A percentile compares a stretch with the other conserved stretches of the same genome.
Conservation (phyloP, 53 echinoderm and acorn worm species). For the Echinarachnius parma region DNA sequence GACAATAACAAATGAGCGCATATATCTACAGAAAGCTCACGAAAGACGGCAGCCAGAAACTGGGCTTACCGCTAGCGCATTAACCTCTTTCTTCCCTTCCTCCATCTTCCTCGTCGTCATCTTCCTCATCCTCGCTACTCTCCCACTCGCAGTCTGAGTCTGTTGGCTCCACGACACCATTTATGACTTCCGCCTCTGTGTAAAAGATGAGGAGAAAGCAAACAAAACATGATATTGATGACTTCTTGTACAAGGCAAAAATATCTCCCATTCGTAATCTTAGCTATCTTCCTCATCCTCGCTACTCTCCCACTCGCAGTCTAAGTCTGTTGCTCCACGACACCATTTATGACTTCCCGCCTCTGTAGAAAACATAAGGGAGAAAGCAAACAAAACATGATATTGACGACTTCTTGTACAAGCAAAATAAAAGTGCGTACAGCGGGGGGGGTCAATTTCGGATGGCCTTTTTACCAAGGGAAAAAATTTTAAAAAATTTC, state of each 20-base stretch:
- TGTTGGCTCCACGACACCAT: conserved; percentile 87
- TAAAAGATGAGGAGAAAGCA: neutral
- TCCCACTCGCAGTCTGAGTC: conserved; percentile 99
- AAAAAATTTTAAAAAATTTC: no score
- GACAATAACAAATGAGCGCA: no score
- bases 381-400: neutral
- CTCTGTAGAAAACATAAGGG: conserved; percentile 59
- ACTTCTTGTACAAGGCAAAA: no score
- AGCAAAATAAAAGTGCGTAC: no score
- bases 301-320: conserved; percentile 99
- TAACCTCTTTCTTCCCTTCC: conserved; percentile 94
- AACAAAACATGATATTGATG: no score
- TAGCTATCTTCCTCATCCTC: conserved; percentile 97
- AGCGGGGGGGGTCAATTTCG: no score
- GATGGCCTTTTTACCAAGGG: no score
- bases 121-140: conserved; percentile 93
- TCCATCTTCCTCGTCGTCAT: conserved; percentile 79
- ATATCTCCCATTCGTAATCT: no score
- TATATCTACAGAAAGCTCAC: conserved; percentile 24
- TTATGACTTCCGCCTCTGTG: conserved; percentile 84
- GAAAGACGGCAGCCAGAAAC: conserved; percentile 38
- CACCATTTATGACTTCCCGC: conserved; percentile 78
- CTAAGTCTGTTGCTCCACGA: conserved; percentile 92
- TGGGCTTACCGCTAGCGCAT: conserved; percentile 94
- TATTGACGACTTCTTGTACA: no score